A percentile compares a stretch with the other conserved stretches of the same genome.
These are phyloP conservation scores for Macrosoma leucophasiata DNA, from an alignment of 2,888 invertebrate genomes.

Conservation along the genomic window DNA sequence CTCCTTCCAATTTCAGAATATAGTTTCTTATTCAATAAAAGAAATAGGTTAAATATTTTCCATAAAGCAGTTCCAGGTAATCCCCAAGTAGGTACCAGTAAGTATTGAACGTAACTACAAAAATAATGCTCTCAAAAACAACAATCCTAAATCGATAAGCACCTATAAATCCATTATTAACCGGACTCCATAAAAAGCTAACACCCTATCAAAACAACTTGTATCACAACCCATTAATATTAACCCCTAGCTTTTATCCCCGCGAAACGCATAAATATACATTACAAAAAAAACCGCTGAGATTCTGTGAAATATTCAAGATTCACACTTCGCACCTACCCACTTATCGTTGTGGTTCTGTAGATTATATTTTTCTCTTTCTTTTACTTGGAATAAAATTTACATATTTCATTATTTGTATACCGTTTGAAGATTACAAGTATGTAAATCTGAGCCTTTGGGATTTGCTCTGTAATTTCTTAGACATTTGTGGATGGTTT, in stretches of 20 bases:
- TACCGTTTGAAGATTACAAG: constrained; percentile 47
- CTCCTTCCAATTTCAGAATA: too few relatives aligned
- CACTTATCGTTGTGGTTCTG: constrained; percentile 38
- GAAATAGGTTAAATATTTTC: too few relatives aligned
- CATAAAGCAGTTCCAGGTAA: too few relatives aligned
- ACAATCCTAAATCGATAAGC: too few relatives aligned
- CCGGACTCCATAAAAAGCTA: too few relatives aligned
- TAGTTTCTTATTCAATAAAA: too few relatives aligned
- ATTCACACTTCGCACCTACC: constrained; percentile 46
- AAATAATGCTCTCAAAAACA: too few relatives aligned
- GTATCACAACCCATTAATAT: constrained; percentile 57
- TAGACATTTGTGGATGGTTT: too few relatives aligned
- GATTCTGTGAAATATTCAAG: constrained; percentile 57
- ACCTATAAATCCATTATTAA: too few relatives aligned
- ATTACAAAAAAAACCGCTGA: constrained; percentile 53
- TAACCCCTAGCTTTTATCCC: constrained; percentile 40
- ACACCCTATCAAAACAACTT: too few relatives aligned
- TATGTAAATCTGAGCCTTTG: constrained; percentile 47
- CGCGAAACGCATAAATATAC: constrained; percentile 52
- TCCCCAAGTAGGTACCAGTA: too few relatives aligned
- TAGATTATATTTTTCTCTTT: constrained; percentile 36
- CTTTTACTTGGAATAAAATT: constrained; percentile 48
- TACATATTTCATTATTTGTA: constrained; percentile 57
- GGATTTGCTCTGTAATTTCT: constrained; percentile 23
- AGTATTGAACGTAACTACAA: too few relatives aligned